phyloP scores from a whole-genome alignment of 2,888 invertebrate species.

The Agonopterix heracliana region DNA sequence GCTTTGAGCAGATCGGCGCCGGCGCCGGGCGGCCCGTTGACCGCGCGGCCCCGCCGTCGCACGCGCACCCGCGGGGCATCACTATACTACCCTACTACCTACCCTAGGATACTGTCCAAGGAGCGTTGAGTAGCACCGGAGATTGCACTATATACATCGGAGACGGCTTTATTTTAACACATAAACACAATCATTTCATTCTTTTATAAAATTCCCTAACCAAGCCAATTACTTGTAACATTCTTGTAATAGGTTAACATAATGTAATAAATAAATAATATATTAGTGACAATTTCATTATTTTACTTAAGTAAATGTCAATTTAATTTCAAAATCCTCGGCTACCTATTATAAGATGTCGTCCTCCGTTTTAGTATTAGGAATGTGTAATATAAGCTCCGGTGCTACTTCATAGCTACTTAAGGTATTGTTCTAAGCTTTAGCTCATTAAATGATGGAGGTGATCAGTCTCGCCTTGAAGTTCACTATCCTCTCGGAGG shows the following conservation, averaged over 20 bases:
- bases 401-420: conserved; percentile 20
- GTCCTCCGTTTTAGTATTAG: too few relatives aligned
- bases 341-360: too few relatives aligned
- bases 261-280: conserved; percentile 1
- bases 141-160: neutral
- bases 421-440: conserved; percentile 45
- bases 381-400: conserved; percentile 1
- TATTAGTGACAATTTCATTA: neutral
- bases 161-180: neutral
- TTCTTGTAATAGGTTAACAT: neutral
- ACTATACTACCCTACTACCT: conserved; percentile 29
- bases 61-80: conserved; percentile 7
- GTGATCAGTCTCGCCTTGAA: conserved; percentile 94
- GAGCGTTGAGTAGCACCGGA: conserved; percentile 8
- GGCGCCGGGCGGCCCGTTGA: conserved; percentile 33
- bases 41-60: conserved; percentile 20
- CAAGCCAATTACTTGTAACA: neutral
- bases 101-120: conserved; percentile 26
- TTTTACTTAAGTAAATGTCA: too few relatives aligned
- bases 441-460: conserved; percentile 84
- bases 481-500: conserved; percentile 94
- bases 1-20: conserved; percentile 52
- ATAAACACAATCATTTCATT: neutral
- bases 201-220: neutral
- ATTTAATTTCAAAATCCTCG: too few relatives aligned